Base-by-base conservation (phyloP, 2,113 vertebrate genomes). In the Larimichthys polyactis region DNA sequence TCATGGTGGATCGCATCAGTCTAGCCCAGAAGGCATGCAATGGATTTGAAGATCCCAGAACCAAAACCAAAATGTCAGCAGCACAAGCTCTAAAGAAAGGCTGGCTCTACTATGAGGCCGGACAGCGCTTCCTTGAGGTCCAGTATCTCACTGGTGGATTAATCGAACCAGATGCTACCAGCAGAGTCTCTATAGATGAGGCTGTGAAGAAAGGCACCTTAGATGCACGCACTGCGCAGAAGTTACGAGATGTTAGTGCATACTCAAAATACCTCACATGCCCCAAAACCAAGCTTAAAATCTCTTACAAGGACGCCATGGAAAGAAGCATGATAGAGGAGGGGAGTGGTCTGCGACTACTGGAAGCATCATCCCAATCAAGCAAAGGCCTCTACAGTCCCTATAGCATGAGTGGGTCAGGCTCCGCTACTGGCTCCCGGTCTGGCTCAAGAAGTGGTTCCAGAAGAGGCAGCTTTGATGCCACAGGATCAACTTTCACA, bases 261-360 rank as follows among this genome's bases (percentile, higher is more conserved):
- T 97, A 99, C 77, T 96, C 97, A 86, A 99, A 98, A 93, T 99
- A 99, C 83, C 96, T 99, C 90, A 99, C 97, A 66, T 99, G 98
- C 86, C 98, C 98, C 71, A 99, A 99, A 94, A 99, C 98, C 87
- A 99, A 99, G 91, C 96, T 99, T 7, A 99, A 99, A 92, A 99
- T 99, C 89, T 99, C 98, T 69, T 99, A 99, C 94, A 99, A 98
- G 91, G 98, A 99, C 0, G 98, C 98, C 0, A 96, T 99, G 95
- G 98, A 99, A 29, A 96, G 97, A 60, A 99, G 98, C 94, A 99
- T 99, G 98, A 88, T 95, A 0, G 98, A 99, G 86, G 97, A 99
- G 1, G 98, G 97, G 15, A 96, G 96, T 0, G 96, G 97, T 49
- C 90, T 99, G 74, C 94, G 97, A 65, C 94, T 99, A 71, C 94